These are phyloP conservation scores for Micrasema longulum DNA, from an alignment of 1,140 invertebrate species.

Conservation along the genomic window DNA sequence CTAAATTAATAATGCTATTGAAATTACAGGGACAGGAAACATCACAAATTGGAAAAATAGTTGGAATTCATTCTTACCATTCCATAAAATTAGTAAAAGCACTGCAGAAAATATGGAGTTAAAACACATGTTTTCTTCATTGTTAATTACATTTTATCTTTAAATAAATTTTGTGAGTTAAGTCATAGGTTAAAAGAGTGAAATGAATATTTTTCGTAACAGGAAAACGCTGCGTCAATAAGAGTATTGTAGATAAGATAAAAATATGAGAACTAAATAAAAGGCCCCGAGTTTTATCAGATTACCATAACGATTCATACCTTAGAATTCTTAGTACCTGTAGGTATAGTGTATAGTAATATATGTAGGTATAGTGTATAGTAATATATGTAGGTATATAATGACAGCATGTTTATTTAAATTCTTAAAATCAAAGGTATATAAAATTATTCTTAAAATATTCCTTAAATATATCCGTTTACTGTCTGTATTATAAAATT, in stretches of 20 bases:
- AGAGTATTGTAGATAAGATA: constrained; percentile 28
- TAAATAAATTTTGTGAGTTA: not conserved
- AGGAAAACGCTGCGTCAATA: constrained; percentile 16
- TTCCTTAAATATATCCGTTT: too few species aligned
- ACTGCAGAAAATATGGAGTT: not conserved
- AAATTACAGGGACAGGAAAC: too few species aligned
- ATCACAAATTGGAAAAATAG: not conserved
- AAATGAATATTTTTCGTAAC: constrained; percentile 9
- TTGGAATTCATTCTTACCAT: not conserved
- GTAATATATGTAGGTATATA: too few species aligned
- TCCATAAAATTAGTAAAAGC: too few species aligned
- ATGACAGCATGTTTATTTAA: too few species aligned
- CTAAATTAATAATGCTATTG: too few species aligned
- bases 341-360: too few species aligned
- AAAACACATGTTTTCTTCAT: constrained; percentile 27
- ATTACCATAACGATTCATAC: constrained; percentile 8
- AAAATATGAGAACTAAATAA: constrained; percentile 7
- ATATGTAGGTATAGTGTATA: too few species aligned
- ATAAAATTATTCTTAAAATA: too few species aligned
- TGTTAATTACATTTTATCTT: constrained; percentile 28
- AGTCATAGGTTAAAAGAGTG: not conserved
- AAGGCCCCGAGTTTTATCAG: constrained; percentile 12
- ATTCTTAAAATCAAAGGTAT: too few species aligned
- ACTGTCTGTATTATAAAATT: too few species aligned
- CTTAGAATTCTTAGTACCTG: too few species aligned